These are phyloP conservation scores for Heliothis peltigera DNA, from an alignment of 2,888 invertebrate species.

Conservation along the genomic window DNA sequence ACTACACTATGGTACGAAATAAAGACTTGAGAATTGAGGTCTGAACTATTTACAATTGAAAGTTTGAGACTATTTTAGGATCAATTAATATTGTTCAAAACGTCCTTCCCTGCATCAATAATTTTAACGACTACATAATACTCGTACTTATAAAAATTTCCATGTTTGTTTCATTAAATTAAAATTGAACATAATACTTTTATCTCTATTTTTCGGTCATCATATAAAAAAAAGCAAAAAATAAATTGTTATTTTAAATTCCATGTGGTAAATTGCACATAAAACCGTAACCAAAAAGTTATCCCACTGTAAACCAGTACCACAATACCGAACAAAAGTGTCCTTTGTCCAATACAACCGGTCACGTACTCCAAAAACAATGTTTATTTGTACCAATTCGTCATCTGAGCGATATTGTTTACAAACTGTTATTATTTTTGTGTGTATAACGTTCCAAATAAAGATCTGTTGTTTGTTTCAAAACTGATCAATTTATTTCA, in stretches of 20 bases:
- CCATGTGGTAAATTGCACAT: background rate
- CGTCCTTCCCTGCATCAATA: too few species aligned
- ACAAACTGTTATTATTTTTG: constrained; percentile 46
- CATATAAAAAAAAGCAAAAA: background rate
- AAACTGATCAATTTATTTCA: constrained; percentile 43
- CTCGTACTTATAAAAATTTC: too few species aligned
- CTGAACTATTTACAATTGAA: too few species aligned
- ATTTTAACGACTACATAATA: too few species aligned
- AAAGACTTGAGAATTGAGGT: too few species aligned
- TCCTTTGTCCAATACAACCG: constrained; percentile 30
- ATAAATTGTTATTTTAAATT: background rate
- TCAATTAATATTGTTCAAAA: too few species aligned
- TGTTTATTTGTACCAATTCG: constrained; percentile 45
- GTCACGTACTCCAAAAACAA: constrained; percentile 38
- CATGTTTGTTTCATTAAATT: too few species aligned
- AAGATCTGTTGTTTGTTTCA: constrained; percentile 46
- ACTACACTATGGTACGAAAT: too few species aligned
- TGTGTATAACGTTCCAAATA: constrained; percentile 29
- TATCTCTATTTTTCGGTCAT: too few species aligned
- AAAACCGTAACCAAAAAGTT: background rate
- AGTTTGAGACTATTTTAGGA: too few species aligned
- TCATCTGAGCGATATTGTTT: constrained; percentile 50
- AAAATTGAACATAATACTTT: too few species aligned
- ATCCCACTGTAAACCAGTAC: background rate
- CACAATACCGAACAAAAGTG: constrained; percentile 17